A percentile compares a stretch with the other conserved stretches of the same genome.
Evolutionary conservation across 1,140 invertebrate genomes (phyloP).

Genomic region (Helicoverpa armigera): DNA sequence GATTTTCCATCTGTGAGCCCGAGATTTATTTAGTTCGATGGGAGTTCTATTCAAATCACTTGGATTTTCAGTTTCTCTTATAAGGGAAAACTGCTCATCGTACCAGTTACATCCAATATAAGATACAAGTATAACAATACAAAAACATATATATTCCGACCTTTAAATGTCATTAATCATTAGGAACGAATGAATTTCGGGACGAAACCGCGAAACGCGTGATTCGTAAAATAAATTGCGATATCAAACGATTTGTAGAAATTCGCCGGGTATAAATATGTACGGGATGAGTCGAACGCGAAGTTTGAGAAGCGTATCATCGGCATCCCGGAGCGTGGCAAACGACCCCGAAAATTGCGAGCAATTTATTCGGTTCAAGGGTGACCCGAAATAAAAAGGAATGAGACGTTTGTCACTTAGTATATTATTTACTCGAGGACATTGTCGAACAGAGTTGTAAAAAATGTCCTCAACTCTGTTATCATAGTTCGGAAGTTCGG

Average conservation of each 20-base stretch:
- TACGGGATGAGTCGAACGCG: constrained; percentile 47
- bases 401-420: constrained; percentile 76
- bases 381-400: constrained; percentile 78
- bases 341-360: constrained; percentile 79
- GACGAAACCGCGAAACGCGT: constrained; percentile 16
- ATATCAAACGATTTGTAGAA: constrained; percentile 58
- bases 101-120: neutral
- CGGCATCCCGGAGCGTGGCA: constrained; percentile 74
- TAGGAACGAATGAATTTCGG: constrained; percentile 26
- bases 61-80: constrained; percentile 1
- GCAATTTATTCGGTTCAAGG: constrained; percentile 81
- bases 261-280: constrained; percentile 53
- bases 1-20: constrained; percentile 15
- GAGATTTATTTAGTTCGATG: constrained; percentile 26
- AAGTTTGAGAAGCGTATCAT: constrained; percentile 76
- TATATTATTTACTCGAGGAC: constrained; percentile 77
- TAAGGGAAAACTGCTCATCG: neutral
- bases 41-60: constrained; percentile 26
- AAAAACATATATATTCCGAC: neutral
- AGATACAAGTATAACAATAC: neutral
- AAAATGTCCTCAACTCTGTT: constrained; percentile 46
- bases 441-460: constrained; percentile 60
- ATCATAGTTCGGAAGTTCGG: constrained; percentile 35
- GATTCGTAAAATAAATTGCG: constrained; percentile 43
- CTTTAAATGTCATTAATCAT: constrained; percentile 24